Conservation (phyloP, 2,888 invertebrate species). For the Dicyrtoma fusca region DNA sequence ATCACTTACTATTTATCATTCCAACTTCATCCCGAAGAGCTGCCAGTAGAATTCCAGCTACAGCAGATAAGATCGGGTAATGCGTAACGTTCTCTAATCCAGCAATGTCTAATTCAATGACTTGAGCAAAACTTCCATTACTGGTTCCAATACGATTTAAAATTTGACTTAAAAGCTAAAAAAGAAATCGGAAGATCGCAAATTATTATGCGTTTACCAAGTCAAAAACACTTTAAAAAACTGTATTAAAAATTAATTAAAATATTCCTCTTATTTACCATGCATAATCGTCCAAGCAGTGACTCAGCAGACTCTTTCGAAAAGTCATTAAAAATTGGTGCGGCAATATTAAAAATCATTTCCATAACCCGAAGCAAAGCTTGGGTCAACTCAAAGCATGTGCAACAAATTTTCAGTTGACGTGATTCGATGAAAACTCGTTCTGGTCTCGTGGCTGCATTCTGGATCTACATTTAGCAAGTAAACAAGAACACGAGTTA, state of each 20-base stretch:
- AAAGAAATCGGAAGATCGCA: neutral
- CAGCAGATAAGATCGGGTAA: constrained; percentile 70
- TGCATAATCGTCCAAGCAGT: constrained; percentile 71
- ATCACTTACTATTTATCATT: constrained; percentile 60
- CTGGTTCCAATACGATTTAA: constrained; percentile 75
- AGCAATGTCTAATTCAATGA: constrained; percentile 66
- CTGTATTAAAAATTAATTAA: too few species aligned
- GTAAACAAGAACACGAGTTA: neutral
- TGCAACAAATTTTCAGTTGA: constrained; percentile 79
- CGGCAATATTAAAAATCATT: constrained; percentile 72
- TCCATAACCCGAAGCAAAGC: constrained; percentile 77
- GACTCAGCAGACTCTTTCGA: constrained; percentile 72
- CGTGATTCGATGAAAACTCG: constrained; percentile 71
- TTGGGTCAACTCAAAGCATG: constrained; percentile 80
- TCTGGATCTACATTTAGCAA: constrained; percentile 65
- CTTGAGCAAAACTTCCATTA: constrained; percentile 70
- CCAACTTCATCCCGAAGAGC: constrained; percentile 64
- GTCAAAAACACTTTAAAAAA: too few species aligned
- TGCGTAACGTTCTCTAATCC: constrained; percentile 71
- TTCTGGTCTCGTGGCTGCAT: constrained; percentile 65
- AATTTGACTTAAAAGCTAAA: constrained; percentile 76
- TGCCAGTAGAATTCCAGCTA: constrained; percentile 68
- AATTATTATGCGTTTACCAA: constrained; percentile 8
- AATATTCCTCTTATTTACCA: constrained; percentile 62
- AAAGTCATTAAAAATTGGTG: constrained; percentile 68